These are phyloP conservation scores for Lamellibrachia columna DNA, from an alignment of 2,888 invertebrate species.

Conservation along the genomic window DNA sequence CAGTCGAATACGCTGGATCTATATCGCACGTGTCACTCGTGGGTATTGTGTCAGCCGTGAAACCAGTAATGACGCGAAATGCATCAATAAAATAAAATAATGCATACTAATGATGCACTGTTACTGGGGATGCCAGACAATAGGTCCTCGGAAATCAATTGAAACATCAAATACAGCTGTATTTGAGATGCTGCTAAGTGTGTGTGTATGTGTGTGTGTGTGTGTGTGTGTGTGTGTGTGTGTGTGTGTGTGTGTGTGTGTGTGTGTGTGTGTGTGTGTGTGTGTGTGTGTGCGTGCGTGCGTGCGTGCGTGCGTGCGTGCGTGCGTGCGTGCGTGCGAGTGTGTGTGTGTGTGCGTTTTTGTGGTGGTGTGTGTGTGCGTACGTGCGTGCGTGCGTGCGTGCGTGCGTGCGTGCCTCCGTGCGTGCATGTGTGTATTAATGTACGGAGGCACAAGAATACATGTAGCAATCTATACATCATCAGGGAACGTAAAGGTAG, in stretches of 20 bases:
- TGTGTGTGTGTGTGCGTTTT: too few relatives aligned
- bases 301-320: too few relatives aligned
- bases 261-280: not conserved
- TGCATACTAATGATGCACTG: not conserved
- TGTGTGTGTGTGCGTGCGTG: too few relatives aligned
- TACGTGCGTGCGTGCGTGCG: too few relatives aligned
- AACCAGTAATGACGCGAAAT: not conserved
- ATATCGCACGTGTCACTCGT: not conserved
- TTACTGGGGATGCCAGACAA: not conserved
- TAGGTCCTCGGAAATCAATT: not conserved
- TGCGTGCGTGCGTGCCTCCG: too few relatives aligned
- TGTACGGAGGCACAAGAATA: not conserved
- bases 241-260: not conserved
- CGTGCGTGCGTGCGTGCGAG: too few relatives aligned
- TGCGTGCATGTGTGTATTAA: not conserved
- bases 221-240: not conserved
- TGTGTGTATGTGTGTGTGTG: constrained; percentile 16
- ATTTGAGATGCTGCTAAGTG: not conserved
- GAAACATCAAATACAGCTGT: too few relatives aligned
- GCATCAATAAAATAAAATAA: not conserved
- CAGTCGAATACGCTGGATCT: not conserved
- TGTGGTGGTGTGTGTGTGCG: too few relatives aligned
- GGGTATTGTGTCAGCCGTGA: not conserved
- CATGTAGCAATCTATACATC: too few relatives aligned
- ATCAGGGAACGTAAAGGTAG: too few relatives aligned